Evolutionary conservation across 2,797 vertebrate genomes (phyloP).

Genomic region (Novumbra hubbsi): DNA sequence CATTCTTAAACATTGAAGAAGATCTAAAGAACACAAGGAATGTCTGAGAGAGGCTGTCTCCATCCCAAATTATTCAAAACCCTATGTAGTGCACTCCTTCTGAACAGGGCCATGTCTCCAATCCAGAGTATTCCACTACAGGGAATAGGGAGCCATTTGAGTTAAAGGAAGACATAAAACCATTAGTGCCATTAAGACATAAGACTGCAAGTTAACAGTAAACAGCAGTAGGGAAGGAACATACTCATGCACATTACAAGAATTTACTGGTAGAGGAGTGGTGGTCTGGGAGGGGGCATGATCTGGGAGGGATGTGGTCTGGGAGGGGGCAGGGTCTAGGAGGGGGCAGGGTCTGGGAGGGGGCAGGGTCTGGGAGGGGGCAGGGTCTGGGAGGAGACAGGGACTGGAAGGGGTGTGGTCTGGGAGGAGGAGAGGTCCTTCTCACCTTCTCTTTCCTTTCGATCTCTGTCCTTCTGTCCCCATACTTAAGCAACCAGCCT

Average conservation of each 20-base stretch:
- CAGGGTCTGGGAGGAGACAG: too few relatives aligned
- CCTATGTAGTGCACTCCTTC: neutral
- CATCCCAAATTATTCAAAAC: neutral
- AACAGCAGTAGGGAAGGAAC: slow-evolving; percentile 10
- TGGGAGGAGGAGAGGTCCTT: neutral
- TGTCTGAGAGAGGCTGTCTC: slow-evolving; percentile 1
- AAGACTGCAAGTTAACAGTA: neutral
- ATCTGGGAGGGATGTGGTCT: too few relatives aligned
- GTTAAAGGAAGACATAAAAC: neutral
- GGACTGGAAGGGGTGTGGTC: too few relatives aligned
- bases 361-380: too few relatives aligned
- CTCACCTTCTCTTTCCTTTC: neutral
- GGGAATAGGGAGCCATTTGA: neutral
- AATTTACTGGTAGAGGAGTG: neutral
- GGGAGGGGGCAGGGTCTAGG: too few relatives aligned
- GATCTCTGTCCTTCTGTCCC: neutral
- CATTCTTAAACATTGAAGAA: slow-evolving; percentile 7
- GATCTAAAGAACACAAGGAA: neutral
- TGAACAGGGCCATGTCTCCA: neutral
- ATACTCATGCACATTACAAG: slow-evolving; percentile 15
- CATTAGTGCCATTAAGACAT: slow-evolving; percentile 9
- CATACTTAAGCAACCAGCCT: neutral
- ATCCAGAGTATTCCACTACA: too few relatives aligned
- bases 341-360: too few relatives aligned
- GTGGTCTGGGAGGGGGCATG: too few relatives aligned